Evolutionary conservation across 2,113 vertebrate genomes (phyloP), one percentile per base, ranked within the genome.

Genomic region (Melanerpes aurifrons): DNA sequence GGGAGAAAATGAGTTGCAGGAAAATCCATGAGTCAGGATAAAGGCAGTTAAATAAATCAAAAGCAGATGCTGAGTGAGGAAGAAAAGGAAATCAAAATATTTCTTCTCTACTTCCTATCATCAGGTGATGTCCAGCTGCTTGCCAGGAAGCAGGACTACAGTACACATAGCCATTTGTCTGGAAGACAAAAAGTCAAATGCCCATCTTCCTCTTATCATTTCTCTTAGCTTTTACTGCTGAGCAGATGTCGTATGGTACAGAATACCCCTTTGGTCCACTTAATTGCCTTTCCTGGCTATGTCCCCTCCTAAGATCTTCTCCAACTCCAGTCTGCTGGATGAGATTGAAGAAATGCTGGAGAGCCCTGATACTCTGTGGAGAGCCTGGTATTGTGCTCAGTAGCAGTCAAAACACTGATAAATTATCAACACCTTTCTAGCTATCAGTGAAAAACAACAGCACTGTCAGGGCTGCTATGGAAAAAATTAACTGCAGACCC

Each of bases 91-190:
- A 71, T n/a, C 12, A 56, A 61, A 61, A 25, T 3, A 29, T 80
- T 47, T 62, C 29, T 75, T 47, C 54, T 82, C 4, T 26, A 17
- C 12, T 17, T 68, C 13, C 12, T 20, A 40, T 15, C 17, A 82
- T 9, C 53, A 80, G 21, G 21, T 2, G 0, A 48, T 26, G 21
- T 37, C 20, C 16, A 37, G 12, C 19, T 19, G 31, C 16, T 80
- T 53, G 22, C 19, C 0, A 1, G 43, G 20, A 45, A 17, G 24
- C 1, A 53, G 8, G 10, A 14, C 4, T 53, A 61, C 69, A 37
- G 45, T 40, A 50, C 3, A 2, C 2, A 2, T n/a, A 40, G 18
- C 0, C 0, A 28, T 72, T 80, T 12, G 18, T 79, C n/a, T 4
- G 2, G 19, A 58, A 58, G 50, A 58, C 37, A n/a, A 72, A 68